A percentile compares a stretch with the other conserved stretches of the same genome.
phyloP scores from a whole-genome alignment of 2,797 vertebrate genomes.

The Labeo calbasu region DNA sequence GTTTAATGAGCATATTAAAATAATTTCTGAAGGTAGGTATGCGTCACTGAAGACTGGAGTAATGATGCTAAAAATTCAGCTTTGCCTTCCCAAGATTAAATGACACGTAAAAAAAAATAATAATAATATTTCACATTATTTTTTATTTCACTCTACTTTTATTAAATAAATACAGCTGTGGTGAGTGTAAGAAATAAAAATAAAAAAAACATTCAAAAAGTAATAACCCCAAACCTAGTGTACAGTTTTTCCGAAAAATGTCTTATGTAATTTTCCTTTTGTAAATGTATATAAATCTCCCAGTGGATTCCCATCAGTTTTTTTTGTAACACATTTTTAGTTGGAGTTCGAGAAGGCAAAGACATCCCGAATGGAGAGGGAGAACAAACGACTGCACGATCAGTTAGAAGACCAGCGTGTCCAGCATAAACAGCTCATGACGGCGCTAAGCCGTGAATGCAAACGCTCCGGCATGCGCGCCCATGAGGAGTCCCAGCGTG shows the following conservation, averaged over 20 bases:
- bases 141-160: background rate
- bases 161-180: background rate
- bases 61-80: too few species aligned
- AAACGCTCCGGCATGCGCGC: slow-evolving; percentile 90
- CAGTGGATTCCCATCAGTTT: background rate
- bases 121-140: background rate
- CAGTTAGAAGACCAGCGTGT: slow-evolving; percentile 91
- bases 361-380: slow-evolving; percentile 89
- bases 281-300: background rate
- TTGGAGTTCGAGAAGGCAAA: slow-evolving; percentile 94
- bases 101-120: too few species aligned
- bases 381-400: slow-evolving; percentile 85
- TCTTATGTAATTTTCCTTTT: too few species aligned
- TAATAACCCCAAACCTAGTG: background rate
- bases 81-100: too few species aligned
- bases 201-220: too few species aligned
- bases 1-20: too few species aligned
- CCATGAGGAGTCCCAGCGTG: slow-evolving; percentile 89
- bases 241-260: too few species aligned
- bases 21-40: too few species aligned
- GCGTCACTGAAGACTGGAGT: too few species aligned
- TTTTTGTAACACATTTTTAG: slow-evolving; percentile 67
- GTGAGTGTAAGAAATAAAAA: background rate
- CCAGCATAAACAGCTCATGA: slow-evolving; percentile 92
- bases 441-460: slow-evolving; percentile 91